phyloP scores from a whole-genome alignment of 2,113 vertebrate species.

The Eptatretus burgeri region DNA sequence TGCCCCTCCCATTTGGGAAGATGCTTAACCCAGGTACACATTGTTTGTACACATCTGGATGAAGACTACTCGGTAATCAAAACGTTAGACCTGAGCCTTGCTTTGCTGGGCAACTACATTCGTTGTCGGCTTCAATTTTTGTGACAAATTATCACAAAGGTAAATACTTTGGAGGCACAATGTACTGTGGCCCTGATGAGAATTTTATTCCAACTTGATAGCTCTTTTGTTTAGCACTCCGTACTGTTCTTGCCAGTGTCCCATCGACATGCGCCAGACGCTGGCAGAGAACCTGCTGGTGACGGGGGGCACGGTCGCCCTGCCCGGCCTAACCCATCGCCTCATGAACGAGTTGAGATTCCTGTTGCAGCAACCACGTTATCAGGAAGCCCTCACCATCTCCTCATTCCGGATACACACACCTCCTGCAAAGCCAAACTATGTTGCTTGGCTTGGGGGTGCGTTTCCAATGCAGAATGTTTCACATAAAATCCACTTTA shows the following conservation, averaged over 20 bases:
- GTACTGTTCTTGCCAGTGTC: slow-evolving; percentile 26
- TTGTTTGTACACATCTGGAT: too few relatives aligned
- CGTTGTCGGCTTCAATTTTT: too few relatives aligned
- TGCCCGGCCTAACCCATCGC: slow-evolving; percentile 70
- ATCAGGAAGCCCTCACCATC: slow-evolving; percentile 37
- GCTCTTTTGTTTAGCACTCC: not conserved
- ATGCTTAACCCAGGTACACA: too few relatives aligned
- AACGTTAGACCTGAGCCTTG: too few relatives aligned
- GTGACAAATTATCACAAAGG: not conserved
- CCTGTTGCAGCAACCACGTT: slow-evolving; percentile 71
- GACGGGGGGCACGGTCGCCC: slow-evolving; percentile 65
- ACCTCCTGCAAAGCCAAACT: slow-evolving; percentile 76
- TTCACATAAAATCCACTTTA: too few relatives aligned
- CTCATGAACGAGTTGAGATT: slow-evolving; percentile 62
- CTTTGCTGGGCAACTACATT: too few relatives aligned
- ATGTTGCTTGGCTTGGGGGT: slow-evolving; percentile 91
- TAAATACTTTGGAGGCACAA: not conserved
- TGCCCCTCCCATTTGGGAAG: too few relatives aligned
- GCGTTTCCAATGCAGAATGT: not conserved
- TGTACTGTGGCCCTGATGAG: not conserved
- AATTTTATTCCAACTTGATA: slow-evolving; percentile 7
- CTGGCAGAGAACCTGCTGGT: slow-evolving; percentile 74
- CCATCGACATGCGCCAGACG: slow-evolving; percentile 74
- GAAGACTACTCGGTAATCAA: too few relatives aligned
- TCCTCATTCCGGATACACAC: slow-evolving; percentile 63